Evolutionary conservation across 2,797 vertebrate species (phyloP), one percentile per base, ranked within the genome.

Genomic region (Halcyon badia): DNA sequence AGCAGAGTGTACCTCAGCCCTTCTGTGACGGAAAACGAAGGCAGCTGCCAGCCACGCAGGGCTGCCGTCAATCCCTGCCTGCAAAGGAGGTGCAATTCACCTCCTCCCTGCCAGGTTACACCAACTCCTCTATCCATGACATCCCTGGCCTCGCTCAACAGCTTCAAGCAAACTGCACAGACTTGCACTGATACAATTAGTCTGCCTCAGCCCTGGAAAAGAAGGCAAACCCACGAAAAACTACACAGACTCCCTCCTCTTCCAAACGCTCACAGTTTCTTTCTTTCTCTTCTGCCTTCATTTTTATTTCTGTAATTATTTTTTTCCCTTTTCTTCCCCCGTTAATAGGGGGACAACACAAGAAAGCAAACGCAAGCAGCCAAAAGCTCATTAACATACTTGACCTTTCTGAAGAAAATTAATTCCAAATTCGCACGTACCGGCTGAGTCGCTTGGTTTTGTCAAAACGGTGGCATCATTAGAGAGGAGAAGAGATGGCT

Each of bases 341-440:
- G 41, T 80, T 89, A 77, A 80, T 0, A 46, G 42, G 49, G 72
- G 73, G 31, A 87, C 92, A 87, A 76, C 17, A 73, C 61, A 89
- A 73, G 77, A 64, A 54, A 84, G 52, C 90, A 93, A 92, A 75
- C 3, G 2, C 25, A 89, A 81, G 88, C 95, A 97, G 95, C 91
- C 82, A 94, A 96, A 96, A 96, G 94, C 98, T 97, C 97, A 96
- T 98, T 97, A 98, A 97, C 95, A 95, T 97, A 96, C 95, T 98
- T 98, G 98, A 98, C 97, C 97, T 98, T 98, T 97, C 80, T 51
- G 94, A 97, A 70, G 97, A 97, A 98, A 98, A 98, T 98, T 98
- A 98, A 98, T 98, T 98, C 97, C 96, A 97, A 98, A 96, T 98
- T 98, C 97, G 96, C 98, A 98, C 98, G 73, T 98, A 97, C 98